These are phyloP conservation scores for Ornithoptera alexandrae DNA, from an alignment of 2,888 invertebrate genomes.

Conservation along the genomic window DNA sequence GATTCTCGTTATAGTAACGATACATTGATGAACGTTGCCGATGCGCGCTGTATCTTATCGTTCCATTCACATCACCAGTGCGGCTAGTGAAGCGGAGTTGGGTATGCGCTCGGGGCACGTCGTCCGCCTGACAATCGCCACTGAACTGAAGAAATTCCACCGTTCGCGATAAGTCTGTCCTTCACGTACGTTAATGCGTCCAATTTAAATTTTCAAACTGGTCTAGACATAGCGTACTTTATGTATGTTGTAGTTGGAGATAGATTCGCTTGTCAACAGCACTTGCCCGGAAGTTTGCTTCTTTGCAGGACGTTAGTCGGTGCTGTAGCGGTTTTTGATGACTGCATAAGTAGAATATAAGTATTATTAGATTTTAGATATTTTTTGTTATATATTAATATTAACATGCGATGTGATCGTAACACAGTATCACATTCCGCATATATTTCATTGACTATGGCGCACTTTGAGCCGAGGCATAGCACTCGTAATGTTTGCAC, in stretches of 20 bases:
- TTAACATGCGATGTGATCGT: too few relatives aligned
- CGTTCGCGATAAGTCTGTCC: constrained; percentile 24
- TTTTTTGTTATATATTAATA: too few relatives aligned
- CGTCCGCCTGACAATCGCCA: constrained; percentile 23
- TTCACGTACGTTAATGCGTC: constrained; percentile 21
- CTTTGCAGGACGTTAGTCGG: neutral
- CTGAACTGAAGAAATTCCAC: constrained; percentile 18
- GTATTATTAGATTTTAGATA: neutral
- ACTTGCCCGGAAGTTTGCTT: neutral
- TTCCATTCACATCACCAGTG: constrained; percentile 27
- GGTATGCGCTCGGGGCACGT: constrained; percentile 20
- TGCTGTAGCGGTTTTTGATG: constrained; percentile 16
- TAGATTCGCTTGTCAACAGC: neutral
- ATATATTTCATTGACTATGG: too few relatives aligned
- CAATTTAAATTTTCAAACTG: constrained; percentile 13
- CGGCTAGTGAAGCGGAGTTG: constrained; percentile 14
- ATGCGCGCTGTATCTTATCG: constrained; percentile 22
- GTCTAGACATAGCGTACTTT: constrained; percentile 2
- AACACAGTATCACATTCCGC: too few relatives aligned
- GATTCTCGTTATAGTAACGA: constrained; percentile 27
- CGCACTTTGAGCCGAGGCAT: too few relatives aligned
- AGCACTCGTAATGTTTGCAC: too few relatives aligned
- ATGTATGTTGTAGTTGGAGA: neutral
- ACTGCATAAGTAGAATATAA: constrained; percentile 4
- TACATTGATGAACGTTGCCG: constrained; percentile 12